Base-by-base conservation (phyloP, 2,113 vertebrate species). In the Myiopsitta monachus region DNA sequence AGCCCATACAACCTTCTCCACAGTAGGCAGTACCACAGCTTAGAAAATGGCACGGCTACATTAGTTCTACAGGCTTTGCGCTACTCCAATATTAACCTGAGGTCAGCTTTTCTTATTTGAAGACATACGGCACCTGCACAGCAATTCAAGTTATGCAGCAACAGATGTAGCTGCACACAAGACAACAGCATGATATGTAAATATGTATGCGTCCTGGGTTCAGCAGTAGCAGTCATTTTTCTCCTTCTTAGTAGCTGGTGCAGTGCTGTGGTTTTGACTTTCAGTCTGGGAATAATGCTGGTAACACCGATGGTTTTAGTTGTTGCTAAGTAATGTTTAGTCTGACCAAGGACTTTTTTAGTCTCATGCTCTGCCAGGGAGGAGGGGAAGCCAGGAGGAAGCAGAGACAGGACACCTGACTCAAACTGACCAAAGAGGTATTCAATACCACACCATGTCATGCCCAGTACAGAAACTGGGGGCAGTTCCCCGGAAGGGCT, bases 121-220 rank as follows among this genome's bases (percentile, higher is more conserved):
- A 88, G 92, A 93, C 86, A 91, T 68, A 84, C 85, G 90, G 96
- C 95, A 97, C 95, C 94, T 97, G 95, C 94, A 78, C 83, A 94
- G 93, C 70, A 91, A 96, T 97, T 97, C 97, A 97, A 88, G 85
- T 88, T 77, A 7, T 46, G 80, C 68, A 90, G 94, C 70, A 90
- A 90, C 97, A 98, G 96, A 97, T 84, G 97, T 46, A 83, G 90
- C 46, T 81, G 87, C 57, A 96, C 81, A 96, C 95, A 94, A 83
- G 61, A 69, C 54, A 54, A 88, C 51, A 92, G 88, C 83, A 59
- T 59, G 19, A 33, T n/a, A 57, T 5, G 5, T 59, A n/a, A 59
- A 61, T 38, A 39, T 13, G 12, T 3, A 30, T 36, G 57, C 10
- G 3, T 59, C 33, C 5, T 57, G 21, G 55, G 19, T 57, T 57